Percentiles rank a stretch among this genome's conserved stretches.
Evolutionary conservation across 1,140 invertebrate species (phyloP).

Genomic region (Gyrodactylus salaris): DNA sequence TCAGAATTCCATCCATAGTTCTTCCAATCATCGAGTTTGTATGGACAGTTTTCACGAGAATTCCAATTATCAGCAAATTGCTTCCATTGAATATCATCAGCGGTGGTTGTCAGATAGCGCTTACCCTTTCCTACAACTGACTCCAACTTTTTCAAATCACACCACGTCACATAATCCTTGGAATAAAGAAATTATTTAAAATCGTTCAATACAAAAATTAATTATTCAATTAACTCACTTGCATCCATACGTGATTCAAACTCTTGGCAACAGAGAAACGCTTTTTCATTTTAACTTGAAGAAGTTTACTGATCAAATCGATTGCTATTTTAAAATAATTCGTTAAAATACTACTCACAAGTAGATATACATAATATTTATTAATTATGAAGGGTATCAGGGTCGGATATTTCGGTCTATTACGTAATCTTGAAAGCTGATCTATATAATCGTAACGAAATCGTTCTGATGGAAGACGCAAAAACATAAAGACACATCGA

Average conservation of each 20-base stretch:
- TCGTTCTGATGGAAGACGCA: no score
- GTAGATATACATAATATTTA: no score
- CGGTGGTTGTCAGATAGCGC: constrained; percentile 71
- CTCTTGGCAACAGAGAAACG: constrained; percentile 83
- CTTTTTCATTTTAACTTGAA: constrained; percentile 91
- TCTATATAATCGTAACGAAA: no score
- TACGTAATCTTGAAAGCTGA: no score
- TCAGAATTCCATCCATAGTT: constrained; percentile 8
- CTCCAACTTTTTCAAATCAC: constrained; percentile 57
- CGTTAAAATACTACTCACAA: constrained; percentile 14
- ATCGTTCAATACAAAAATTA: neutral
- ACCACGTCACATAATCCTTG: constrained; percentile 74
- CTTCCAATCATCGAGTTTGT: constrained; percentile 10
- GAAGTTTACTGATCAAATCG: constrained; percentile 75
- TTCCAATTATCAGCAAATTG: constrained; percentile 21
- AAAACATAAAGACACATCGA: constrained; percentile 1
- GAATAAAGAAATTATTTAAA: constrained; percentile 10
- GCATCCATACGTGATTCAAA: constrained; percentile 60
- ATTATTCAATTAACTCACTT: constrained; percentile 24
- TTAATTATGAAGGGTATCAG: no score
- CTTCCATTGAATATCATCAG: constrained; percentile 64
- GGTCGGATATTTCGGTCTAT: no score
- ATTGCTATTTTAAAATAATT: constrained; percentile 36
- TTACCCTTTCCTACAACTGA: constrained; percentile 30
- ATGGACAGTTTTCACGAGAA: constrained; percentile 13